A percentile compares a stretch with the other conserved stretches of the same genome.
Conservation (phyloP, 2,888 invertebrate species). For the Platycheirus albimanus region DNA sequence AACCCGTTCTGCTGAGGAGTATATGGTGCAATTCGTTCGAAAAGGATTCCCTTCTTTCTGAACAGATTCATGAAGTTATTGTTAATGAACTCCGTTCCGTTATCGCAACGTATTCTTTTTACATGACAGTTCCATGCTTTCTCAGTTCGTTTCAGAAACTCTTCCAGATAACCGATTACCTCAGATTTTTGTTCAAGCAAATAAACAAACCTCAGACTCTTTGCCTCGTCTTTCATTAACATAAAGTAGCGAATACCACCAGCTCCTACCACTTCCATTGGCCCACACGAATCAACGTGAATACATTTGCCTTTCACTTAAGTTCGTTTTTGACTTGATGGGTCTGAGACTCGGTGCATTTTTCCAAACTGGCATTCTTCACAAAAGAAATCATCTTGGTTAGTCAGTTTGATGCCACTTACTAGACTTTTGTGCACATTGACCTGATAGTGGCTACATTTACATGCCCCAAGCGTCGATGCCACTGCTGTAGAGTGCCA, state of each 20-base stretch:
- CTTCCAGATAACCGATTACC: background rate
- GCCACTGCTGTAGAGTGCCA: no score
- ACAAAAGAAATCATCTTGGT: no score
- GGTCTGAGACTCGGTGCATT: no score
- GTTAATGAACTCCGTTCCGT: slow-evolving; percentile 34
- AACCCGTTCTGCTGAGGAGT: slow-evolving; percentile 72
- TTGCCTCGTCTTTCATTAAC: no score
- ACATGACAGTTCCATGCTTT: background rate
- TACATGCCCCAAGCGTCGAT: no score
- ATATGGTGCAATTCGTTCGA: slow-evolving; percentile 47
- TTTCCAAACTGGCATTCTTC: no score
- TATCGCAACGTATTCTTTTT: slow-evolving; percentile 14
- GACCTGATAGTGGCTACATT: no score
- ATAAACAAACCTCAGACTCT: no score
- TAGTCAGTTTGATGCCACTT: no score
- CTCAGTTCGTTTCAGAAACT: background rate
- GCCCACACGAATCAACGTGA: slow-evolving; percentile 9
- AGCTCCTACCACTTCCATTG: slow-evolving; percentile 9
- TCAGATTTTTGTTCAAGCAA: slow-evolving; percentile 25
- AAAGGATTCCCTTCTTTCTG: background rate
- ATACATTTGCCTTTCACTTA: no score
- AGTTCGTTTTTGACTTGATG: no score
- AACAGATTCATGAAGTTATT: slow-evolving; percentile 3
- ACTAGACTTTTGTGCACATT: no score
- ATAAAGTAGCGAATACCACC: slow-evolving; percentile 7